Evolutionary conservation across 2,113 vertebrate genomes (phyloP), one percentile per base, ranked within the genome.

Genomic region (Sander vitreus): DNA sequence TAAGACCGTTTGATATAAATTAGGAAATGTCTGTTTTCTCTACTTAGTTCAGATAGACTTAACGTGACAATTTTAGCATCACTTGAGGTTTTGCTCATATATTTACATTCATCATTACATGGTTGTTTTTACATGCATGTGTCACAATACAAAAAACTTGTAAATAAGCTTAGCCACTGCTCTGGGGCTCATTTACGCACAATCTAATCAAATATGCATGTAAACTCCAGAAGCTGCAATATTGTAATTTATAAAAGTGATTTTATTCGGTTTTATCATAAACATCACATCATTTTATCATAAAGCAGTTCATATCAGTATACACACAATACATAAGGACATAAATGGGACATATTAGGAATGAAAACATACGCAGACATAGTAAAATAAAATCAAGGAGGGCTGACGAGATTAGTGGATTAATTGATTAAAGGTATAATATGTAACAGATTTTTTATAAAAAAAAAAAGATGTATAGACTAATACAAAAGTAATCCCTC

Each of bases 1-100:
- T 78, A 78, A 76, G n/a, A 63, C 58, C 33, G 71, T 50, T 67
- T 53, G 75, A 78, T 60, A 39, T 65, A 23, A 77, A 57, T 72
- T 19, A 53, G 7, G 50, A 80, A 66, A 33, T 74, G 77, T 72
- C 45, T 59, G 27, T 48, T 80, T 73, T 51, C 47, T 78, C 13
- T 50, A 12, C 12, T 51, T 66, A 25, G 13, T 39, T 62, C 55
- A 33, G 30, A 10, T 10, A 57, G 10, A 69, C 21, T 47, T 27
- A 68, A 45, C 1, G 0, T 10, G 60, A 30, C 18, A 16, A 11
- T 23, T 50, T 66, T 72, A 64, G 60, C 23, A 53, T 65, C 15
- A 43, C 9, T 69, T 13, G 3, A 39, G 30, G 9, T 39, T 39
- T 39, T 39, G 39, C 39, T 39, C 39, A 39, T 39, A 39, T 62